These are phyloP conservation scores for Leptodirus hochenwartii DNA, from an alignment of 2,888 invertebrate genomes.

Conservation along the genomic window DNA sequence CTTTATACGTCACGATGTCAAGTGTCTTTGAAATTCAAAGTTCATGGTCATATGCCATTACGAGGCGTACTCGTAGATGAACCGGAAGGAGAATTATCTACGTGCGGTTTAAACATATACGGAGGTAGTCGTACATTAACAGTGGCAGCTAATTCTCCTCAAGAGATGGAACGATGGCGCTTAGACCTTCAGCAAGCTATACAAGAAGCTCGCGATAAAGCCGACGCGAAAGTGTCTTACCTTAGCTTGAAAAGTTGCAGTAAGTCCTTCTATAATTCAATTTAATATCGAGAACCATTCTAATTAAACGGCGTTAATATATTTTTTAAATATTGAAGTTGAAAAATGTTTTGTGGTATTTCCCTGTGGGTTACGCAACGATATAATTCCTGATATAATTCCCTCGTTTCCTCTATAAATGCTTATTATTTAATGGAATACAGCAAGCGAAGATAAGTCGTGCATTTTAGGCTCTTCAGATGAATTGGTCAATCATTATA, in stretches of 20 bases:
- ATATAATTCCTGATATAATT: too few relatives aligned
- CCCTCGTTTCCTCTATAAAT: too few relatives aligned
- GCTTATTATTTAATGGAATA: too few relatives aligned
- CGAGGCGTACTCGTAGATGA: slow-evolving; percentile 64
- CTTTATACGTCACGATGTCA: slow-evolving; percentile 62
- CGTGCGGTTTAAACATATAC: slow-evolving; percentile 70
- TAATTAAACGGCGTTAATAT: too few relatives aligned
- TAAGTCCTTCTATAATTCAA: slow-evolving; percentile 24
- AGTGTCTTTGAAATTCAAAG: slow-evolving; percentile 60
- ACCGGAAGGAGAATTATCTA: slow-evolving; percentile 50
- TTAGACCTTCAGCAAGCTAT: slow-evolving; percentile 50
- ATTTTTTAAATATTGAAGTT: too few relatives aligned
- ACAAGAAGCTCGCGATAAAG: slow-evolving; percentile 30
- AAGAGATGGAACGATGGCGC: slow-evolving; percentile 78
- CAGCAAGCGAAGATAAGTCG: too few relatives aligned
- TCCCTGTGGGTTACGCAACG: too few relatives aligned
- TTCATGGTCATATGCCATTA: slow-evolving; percentile 74
- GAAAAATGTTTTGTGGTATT: too few relatives aligned
- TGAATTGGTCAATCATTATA: slow-evolving; percentile 46
- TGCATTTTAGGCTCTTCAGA: slow-evolving; percentile 54
- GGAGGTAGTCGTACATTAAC: slow-evolving; percentile 56
- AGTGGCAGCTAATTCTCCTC: slow-evolving; percentile 71
- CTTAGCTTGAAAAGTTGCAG: slow-evolving; percentile 44
- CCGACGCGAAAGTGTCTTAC: slow-evolving; percentile 37
- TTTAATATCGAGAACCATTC: too few relatives aligned